These are phyloP conservation scores for Dromococcyx pavoninus DNA, from an alignment of 2,797 vertebrate species.

Conservation along the genomic window DNA sequence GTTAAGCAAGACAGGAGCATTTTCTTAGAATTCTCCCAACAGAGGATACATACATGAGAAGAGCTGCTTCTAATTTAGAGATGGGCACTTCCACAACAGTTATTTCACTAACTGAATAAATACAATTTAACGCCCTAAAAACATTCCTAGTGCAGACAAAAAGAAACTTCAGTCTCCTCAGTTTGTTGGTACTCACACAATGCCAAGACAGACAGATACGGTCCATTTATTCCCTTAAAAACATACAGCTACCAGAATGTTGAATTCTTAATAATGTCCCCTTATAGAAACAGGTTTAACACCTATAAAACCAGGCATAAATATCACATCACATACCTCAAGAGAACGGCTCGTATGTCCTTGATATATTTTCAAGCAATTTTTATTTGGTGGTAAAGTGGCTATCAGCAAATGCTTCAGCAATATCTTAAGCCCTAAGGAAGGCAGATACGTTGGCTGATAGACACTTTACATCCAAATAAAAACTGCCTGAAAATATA, in stretches of 20 bases:
- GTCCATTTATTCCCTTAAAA: background rate
- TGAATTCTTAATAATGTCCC: background rate
- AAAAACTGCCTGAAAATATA: conserved; percentile 59
- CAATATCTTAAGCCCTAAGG: conserved; percentile 57
- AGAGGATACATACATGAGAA: background rate
- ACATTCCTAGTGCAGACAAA: too few species aligned
- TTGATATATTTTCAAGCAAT: conserved; percentile 59
- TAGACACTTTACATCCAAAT: conserved; percentile 43
- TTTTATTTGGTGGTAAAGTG: conserved; percentile 67
- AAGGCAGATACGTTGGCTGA: conserved; percentile 48
- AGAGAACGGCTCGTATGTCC: conserved; percentile 22
- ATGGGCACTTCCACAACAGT: background rate
- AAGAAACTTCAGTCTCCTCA: background rate
- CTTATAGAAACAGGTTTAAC: background rate
- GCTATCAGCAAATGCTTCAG: conserved; percentile 56
- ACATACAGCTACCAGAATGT: background rate
- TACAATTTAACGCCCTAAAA: background rate
- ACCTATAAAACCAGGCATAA: conserved; percentile 38
- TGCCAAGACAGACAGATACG: background rate
- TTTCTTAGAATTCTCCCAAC: background rate
- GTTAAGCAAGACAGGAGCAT: background rate
- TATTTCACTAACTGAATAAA: background rate
- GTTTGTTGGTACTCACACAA: background rate
- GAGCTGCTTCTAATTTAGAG: background rate
- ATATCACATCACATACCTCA: background rate